Base-by-base conservation (phyloP, 2,888 invertebrate species). In the Latheticus oryzae region DNA sequence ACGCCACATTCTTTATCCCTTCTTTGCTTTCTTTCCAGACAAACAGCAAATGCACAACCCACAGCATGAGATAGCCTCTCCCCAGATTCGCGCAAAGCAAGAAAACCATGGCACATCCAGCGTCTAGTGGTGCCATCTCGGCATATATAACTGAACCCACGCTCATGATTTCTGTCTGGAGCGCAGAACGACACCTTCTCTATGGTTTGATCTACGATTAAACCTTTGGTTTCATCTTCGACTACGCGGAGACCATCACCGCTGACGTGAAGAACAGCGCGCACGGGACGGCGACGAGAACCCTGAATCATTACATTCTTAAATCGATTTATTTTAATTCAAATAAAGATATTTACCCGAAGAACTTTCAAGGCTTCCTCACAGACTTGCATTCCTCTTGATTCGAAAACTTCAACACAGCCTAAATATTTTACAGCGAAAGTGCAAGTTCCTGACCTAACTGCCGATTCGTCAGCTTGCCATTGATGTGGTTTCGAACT, bases 161-260 rank as follows among this genome's bases (percentile, higher is more conserved):
- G 89, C 73, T 98, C 97, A 75, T 97, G 95, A 78, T 95, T 96
- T 59, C 98, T 86, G 79, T 99, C 99, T 1, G 99, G 99, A 3
- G 99, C 98, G 81, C 99, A 99, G 80, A 99, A 99, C n/a, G 98
- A 99, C 2, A 99, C 98, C 80, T 99, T 99, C 80, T 99, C 99
- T 61, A 99, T 99, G 13, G 98, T 99, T 82, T 99, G 99, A 80
- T 99, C 99, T 23, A 99, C 97, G 66, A 99, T 95, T 63, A 99
- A 85, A 19, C 97, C 97, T 81, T 97, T 98, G 17, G 97, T 97
- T 77, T 98, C 97, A 73, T 98, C 98, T 78, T 99, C 99, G 1
- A 99, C 98, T 2, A 99, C 98, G 13, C 99, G 85, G 30, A 99
- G 82, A 0, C 98, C 97, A 78, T 99, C 99, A 2, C 95, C 95